A percentile compares a stretch with the other conserved stretches of the same genome.
Conservation (phyloP, 2,113 vertebrate genomes). For the Alexandromys fortis region DNA sequence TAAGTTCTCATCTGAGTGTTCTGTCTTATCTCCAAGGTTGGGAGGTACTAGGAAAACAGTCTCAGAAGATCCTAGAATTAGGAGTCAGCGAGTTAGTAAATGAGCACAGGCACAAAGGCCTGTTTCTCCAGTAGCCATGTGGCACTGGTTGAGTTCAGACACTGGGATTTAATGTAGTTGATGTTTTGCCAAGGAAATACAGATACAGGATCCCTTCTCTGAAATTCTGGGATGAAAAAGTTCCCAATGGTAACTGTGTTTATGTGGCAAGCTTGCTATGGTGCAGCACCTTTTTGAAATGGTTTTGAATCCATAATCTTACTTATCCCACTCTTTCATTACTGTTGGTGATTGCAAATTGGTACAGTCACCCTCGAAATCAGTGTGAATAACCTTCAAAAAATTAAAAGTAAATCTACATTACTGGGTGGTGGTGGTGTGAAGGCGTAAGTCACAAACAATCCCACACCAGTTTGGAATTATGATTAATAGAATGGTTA, state of each 20-base stretch:
- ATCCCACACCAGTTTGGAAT: too few relatives aligned
- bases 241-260: background rate
- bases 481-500: too few relatives aligned
- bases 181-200: background rate
- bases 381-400: background rate
- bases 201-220: background rate
- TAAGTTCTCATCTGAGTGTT: background rate
- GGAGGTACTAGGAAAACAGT: background rate
- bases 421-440: background rate
- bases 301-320: background rate
- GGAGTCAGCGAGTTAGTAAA: background rate
- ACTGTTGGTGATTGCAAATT: background rate
- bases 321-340: background rate
- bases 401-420: background rate
- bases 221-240: conserved; percentile 31
- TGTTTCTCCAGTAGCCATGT: background rate
- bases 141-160: background rate
- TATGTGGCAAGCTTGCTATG: conserved; percentile 24
- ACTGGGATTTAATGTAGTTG: background rate
- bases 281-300: background rate
- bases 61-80: background rate
- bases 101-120: background rate
- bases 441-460: too few relatives aligned
- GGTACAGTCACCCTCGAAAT: background rate
- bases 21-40: background rate